phyloP scores from a whole-genome alignment of 2,113 vertebrate species.

The Atherinomorus stipes region DNA sequence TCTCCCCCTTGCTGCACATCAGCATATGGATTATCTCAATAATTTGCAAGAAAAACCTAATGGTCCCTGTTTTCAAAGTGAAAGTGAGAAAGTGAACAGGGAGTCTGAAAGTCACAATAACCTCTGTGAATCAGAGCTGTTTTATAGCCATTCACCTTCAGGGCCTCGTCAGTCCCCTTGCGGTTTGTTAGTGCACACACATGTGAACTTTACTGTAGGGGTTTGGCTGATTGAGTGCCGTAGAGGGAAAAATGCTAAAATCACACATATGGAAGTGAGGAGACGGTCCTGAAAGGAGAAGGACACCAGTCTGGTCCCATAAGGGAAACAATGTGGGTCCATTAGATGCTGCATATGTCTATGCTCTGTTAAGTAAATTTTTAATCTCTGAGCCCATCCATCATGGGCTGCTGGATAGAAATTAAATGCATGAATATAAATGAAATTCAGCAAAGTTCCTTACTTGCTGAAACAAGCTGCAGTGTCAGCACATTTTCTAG shows the following conservation, averaged over 20 bases:
- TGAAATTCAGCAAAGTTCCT: slow-evolving; percentile 28
- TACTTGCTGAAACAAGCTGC: slow-evolving; percentile 15
- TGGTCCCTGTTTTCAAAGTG: slow-evolving; percentile 53
- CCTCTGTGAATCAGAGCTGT: slow-evolving; percentile 45
- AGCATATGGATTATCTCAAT: slow-evolving; percentile 48
- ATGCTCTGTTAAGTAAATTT: background rate
- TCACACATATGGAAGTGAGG: slow-evolving; percentile 11
- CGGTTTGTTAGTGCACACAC: slow-evolving; percentile 10
- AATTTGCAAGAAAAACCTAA: slow-evolving; percentile 28
- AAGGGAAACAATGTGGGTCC: background rate
- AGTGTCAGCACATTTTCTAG: slow-evolving; percentile 36
- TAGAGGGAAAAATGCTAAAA: slow-evolving; percentile 39
- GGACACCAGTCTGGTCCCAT: background rate
- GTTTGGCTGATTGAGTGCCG: slow-evolving; percentile 31
- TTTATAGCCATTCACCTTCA: slow-evolving; percentile 63
- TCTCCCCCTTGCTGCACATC: slow-evolving; percentile 38
- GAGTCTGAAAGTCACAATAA: slow-evolving; percentile 65
- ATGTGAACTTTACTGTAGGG: slow-evolving; percentile 27
- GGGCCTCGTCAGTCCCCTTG: slow-evolving; percentile 46
- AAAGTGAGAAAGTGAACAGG: slow-evolving; percentile 57
- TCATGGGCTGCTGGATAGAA: background rate
- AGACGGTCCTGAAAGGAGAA: slow-evolving; percentile 18
- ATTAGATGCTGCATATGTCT: background rate
- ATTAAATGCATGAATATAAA: slow-evolving; percentile 13
- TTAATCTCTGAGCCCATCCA: background rate